Conservation (phyloP, 2,113 vertebrate genomes). For the Martes martes region DNA sequence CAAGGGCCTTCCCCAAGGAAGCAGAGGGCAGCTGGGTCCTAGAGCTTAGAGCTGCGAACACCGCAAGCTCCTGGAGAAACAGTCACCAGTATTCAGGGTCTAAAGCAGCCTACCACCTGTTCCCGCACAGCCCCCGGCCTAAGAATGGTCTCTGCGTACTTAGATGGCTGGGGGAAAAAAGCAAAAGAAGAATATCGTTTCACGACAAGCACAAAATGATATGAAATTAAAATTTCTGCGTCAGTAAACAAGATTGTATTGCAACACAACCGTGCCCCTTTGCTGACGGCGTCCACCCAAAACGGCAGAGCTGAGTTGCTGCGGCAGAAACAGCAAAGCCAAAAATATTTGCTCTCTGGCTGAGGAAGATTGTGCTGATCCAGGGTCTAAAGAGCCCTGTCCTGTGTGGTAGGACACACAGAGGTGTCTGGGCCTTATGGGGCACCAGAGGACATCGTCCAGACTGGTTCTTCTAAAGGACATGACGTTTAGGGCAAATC, state of each 20-base stretch:
- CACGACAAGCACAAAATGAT: neutral
- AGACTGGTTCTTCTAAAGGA: neutral
- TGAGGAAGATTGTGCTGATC: neutral
- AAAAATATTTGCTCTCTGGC: neutral
- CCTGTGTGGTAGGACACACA: neutral
- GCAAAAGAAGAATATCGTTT: neutral
- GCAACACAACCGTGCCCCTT: neutral
- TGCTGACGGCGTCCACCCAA: neutral
- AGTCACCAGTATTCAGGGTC: neutral
- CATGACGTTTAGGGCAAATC: neutral
- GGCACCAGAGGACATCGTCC: no score
- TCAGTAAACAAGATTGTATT: neutral
- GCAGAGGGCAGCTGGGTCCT: neutral
- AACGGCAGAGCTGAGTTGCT: neutral
- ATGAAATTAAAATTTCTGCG: neutral
- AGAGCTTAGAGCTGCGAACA: neutral
- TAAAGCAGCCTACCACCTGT: neutral
- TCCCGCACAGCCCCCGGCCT: neutral
- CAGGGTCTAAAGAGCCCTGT: neutral
- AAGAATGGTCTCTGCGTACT: neutral
- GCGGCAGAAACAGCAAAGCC: neutral
- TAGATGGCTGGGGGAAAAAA: neutral
- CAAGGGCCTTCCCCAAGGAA: neutral
- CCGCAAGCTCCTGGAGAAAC: neutral
- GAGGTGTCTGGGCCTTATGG: neutral